Evolutionary conservation across 2,888 invertebrate genomes (phyloP).

Genomic region (Cryptus armator): DNA sequence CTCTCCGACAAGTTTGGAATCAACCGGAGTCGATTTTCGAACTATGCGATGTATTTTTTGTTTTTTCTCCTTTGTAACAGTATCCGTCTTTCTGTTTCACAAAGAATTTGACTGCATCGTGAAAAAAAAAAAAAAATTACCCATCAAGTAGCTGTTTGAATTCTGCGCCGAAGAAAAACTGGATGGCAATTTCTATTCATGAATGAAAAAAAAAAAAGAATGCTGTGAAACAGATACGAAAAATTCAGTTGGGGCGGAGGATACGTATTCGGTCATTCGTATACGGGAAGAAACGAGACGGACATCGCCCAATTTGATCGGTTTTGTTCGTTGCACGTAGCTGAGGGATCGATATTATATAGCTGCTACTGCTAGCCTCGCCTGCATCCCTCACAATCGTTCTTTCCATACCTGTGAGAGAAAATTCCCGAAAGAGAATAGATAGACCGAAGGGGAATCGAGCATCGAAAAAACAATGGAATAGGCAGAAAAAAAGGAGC

Average conservation of each 20-base stretch:
- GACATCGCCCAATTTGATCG: constrained; percentile 66
- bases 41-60: background rate
- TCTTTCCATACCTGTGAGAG: constrained; percentile 57
- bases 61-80: background rate
- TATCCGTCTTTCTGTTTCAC: background rate
- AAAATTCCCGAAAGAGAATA: constrained; percentile 58
- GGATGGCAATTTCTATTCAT: background rate
- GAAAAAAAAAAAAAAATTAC: background rate
- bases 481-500: constrained; percentile 45
- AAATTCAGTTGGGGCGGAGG: constrained; percentile 14
- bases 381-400: constrained; percentile 38
- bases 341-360: constrained; percentile 52
- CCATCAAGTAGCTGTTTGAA: background rate
- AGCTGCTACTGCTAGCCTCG: constrained; percentile 4
- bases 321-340: constrained; percentile 61
- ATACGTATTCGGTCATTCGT: constrained; percentile 49
- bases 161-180: background rate
- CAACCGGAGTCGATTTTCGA: background rate
- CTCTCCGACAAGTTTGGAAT: constrained; percentile 7
- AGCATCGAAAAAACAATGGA: constrained; percentile 54
- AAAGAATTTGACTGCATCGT: background rate
- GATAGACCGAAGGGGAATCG: constrained; percentile 51
- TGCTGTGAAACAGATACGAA: constrained; percentile 22
- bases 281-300: constrained; percentile 47
- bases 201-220: background rate